Conservation (phyloP, 2,888 invertebrate genomes). For the Notocelia uddmanniana region DNA sequence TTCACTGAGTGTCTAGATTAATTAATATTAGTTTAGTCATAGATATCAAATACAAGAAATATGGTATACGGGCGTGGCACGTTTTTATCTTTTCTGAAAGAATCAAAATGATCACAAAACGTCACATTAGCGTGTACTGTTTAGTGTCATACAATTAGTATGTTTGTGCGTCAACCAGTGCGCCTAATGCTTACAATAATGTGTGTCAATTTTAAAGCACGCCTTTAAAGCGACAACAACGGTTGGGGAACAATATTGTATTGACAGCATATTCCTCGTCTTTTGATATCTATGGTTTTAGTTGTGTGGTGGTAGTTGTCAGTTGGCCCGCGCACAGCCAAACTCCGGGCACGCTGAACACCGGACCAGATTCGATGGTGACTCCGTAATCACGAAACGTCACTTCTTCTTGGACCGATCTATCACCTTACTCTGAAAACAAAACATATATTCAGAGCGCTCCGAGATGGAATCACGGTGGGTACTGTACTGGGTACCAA, state of each 20-base stretch:
- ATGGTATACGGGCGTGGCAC: background rate
- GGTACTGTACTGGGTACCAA: no score
- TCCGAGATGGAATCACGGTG: background rate
- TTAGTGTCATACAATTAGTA: background rate
- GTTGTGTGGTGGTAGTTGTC: constrained; percentile 23
- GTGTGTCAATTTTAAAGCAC: no score
- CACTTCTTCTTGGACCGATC: constrained; percentile 75
- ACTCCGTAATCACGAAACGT: constrained; percentile 56
- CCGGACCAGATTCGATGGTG: constrained; percentile 45
- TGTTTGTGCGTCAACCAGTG: background rate
- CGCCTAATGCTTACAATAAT: no score
- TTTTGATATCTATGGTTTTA: constrained; percentile 3
- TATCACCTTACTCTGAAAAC: constrained; percentile 59
- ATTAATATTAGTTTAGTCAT: background rate
- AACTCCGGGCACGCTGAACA: constrained; percentile 57
- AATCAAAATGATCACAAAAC: no score
- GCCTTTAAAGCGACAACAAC: no score
- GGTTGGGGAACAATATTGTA: background rate
- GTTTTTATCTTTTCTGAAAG: no score
- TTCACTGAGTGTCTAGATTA: background rate
- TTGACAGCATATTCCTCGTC: background rate
- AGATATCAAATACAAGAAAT: background rate
- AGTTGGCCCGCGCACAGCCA: constrained; percentile 52
- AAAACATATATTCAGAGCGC: constrained; percentile 21
- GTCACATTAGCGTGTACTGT: background rate